These are phyloP conservation scores for Xanthia icteritia DNA, from an alignment of 2,888 invertebrate genomes.

Conservation along the genomic window DNA sequence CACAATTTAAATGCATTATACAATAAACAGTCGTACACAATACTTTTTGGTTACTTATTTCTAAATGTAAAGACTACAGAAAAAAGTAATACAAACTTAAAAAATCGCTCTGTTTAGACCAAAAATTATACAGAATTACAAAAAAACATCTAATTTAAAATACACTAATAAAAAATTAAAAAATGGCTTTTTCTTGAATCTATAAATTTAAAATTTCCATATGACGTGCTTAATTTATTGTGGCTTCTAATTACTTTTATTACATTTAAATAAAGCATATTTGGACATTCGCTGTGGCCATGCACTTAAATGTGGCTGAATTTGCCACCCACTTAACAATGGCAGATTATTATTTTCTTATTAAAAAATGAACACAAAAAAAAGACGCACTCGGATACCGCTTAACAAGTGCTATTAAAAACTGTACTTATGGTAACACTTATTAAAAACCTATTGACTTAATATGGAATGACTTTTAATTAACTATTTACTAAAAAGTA, in stretches of 20 bases:
- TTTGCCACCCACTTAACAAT: neutral
- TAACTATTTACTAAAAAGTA: neutral
- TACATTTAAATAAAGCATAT: neutral
- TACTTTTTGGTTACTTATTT: slow-evolving; percentile 48
- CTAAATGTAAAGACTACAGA: slow-evolving; percentile 14
- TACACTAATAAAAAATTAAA: no score
- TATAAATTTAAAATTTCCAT: slow-evolving; percentile 6
- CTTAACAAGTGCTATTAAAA: slow-evolving; percentile 2
- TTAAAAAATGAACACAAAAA: no score
- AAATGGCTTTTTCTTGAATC: neutral
- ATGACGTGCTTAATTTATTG: neutral
- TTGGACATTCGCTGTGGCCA: neutral
- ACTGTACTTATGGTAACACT: slow-evolving; percentile 35
- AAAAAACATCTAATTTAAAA: neutral
- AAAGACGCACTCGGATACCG: neutral
- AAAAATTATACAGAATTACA: slow-evolving; percentile 20
- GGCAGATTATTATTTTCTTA: neutral
- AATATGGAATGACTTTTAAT: slow-evolving; percentile 39
- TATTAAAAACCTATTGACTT: slow-evolving; percentile 9
- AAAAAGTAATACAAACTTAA: neutral
- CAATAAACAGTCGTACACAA: slow-evolving; percentile 56
- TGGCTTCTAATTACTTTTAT: neutral
- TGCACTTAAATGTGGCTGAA: neutral
- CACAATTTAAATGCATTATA: slow-evolving; percentile 62
- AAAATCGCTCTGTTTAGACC: slow-evolving; percentile 4